Evolutionary conservation across 2,797 vertebrate genomes (phyloP), one percentile per base, ranked within the genome.

Genomic region (Galagoides demidoff): DNA sequence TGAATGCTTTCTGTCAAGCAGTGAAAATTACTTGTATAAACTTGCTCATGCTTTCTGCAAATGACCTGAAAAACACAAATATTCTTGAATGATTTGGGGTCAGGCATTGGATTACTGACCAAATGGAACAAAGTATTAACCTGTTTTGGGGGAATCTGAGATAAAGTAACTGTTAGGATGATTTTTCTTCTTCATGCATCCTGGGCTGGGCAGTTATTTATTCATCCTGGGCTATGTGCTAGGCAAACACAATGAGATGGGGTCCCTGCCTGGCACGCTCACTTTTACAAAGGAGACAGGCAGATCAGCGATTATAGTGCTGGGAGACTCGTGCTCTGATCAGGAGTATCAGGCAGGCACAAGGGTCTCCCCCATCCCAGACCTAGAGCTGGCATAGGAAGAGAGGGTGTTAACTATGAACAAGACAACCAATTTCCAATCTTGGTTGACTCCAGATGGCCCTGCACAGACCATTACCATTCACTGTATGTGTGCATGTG

Each of bases 1-100:
- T 89, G 68, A 77, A 66, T 71, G 64, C 64, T 87, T 92, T 90
- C 89, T 90, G 37, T 64, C 20, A 83, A 86, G 37, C 49, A 27
- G 49, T 59, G 37, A 77, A 92, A 86, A 92, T 82, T 87, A 91
- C 74, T 94, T 97, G 64, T 63, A 68, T 78, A 95, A 94, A 96
- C 68, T 74, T 27, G 1, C 25, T 61, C 22, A n/a, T 19, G 45
- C 52, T 95, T 93, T 96, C 92, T 92, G 76, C 79, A 84, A 92
- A 70, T 11, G 49, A 88, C 55, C 85, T 77, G 66, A 77, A 82
- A 92, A 88, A 31, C 39, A 31, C 63, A 89, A 78, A 70, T 84
- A 82, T 57, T 81, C 49, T 90, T 78, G 63, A n/a, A 22, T 76
- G 9, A 4, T 79, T 88, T 34, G 29, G 73, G 45, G 78, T 79